Evolutionary conservation across 2,888 invertebrate genomes (phyloP).

Genomic region (Perdita meconis): DNA sequence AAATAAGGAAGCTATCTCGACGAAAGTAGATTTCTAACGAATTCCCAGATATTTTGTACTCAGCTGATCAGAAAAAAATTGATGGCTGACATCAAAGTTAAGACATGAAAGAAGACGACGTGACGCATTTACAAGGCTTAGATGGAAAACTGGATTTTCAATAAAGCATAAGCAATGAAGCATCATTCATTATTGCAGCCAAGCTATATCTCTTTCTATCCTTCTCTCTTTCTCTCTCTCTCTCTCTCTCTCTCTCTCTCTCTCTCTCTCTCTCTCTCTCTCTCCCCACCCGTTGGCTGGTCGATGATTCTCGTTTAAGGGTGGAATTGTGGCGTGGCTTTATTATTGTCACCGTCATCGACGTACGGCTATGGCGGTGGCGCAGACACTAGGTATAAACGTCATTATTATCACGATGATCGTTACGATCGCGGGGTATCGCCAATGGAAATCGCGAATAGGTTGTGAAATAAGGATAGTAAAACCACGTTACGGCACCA

Average conservation of each 20-base stretch:
- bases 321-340: slow-evolving; percentile 54
- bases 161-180: slow-evolving; percentile 78
- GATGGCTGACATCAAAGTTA: too few relatives aligned
- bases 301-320: slow-evolving; percentile 59
- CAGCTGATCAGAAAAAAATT: background rate
- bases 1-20: background rate
- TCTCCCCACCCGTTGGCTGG: slow-evolving; percentile 5
- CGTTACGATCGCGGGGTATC: slow-evolving; percentile 52
- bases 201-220: too few relatives aligned
- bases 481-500: slow-evolving; percentile 39
- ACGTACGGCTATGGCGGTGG: slow-evolving; percentile 13
- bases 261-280: too few relatives aligned
- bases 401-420: slow-evolving; percentile 64
- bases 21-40: background rate
- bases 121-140: slow-evolving; percentile 21
- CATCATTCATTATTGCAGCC: slow-evolving; percentile 78
- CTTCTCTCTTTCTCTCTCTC: too few relatives aligned
- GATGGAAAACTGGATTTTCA: slow-evolving; percentile 69
- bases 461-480: slow-evolving; percentile 54
- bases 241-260: too few relatives aligned
- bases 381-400: slow-evolving; percentile 50
- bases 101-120: too few relatives aligned
- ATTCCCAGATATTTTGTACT: background rate
- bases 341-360: slow-evolving; percentile 63
- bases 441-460: slow-evolving; percentile 37